Evolutionary conservation across 1,140 invertebrate species (phyloP).

Genomic region (Anagrus nilaparvatae): DNA sequence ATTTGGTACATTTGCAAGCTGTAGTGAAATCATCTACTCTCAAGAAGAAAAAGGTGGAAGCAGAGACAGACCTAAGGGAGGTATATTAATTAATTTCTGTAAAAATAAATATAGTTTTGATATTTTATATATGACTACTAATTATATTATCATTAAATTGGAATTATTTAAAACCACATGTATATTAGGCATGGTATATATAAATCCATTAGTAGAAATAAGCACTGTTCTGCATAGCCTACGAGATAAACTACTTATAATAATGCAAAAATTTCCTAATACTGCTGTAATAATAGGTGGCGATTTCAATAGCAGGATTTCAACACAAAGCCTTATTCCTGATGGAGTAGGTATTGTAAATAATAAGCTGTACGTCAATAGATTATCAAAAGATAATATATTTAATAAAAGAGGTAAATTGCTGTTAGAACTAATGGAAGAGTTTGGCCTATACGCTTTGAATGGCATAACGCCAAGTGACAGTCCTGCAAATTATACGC

Average conservation of each 20-base stretch:
- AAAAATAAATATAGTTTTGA: conserved; percentile 1
- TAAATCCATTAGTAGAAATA: not conserved
- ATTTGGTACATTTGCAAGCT: not conserved
- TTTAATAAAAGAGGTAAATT: not conserved
- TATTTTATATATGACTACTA: not conserved
- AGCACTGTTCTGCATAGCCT: not conserved
- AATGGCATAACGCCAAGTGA: conserved; percentile 1
- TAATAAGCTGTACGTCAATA: not conserved
- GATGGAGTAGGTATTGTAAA: not conserved
- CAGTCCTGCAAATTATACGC: conserved; percentile 4
- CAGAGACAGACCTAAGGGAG: conserved; percentile 5
- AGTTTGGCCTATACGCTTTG: not conserved
- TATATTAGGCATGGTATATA: conserved; percentile 3
- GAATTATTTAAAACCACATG: not conserved
- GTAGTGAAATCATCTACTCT: conserved; percentile 1
- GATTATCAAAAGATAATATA: not conserved
- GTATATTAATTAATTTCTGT: conserved; percentile 1
- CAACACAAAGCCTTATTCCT: not conserved
- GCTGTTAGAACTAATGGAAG: not conserved
- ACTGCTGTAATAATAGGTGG: not conserved
- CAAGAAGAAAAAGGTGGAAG: not conserved
- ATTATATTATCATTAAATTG: not conserved
- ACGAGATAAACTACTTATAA: not conserved
- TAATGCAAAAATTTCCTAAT: not conserved
- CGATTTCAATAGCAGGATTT: conserved; percentile 6